Conservation (phyloP, 2,797 vertebrate species). For the Hipposideros larvatus region DNA sequence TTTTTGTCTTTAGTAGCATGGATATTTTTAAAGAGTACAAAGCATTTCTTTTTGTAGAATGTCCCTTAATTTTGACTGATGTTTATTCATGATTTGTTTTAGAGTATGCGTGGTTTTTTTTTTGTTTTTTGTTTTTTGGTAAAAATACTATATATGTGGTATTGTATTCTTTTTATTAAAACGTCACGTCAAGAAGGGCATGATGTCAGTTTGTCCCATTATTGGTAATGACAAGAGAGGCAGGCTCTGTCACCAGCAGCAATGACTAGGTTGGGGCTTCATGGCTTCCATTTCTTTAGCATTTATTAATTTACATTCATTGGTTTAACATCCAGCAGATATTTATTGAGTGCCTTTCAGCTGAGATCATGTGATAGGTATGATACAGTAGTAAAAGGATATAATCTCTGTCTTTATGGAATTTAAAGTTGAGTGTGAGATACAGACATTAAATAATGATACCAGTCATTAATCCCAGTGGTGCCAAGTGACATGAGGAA, state of each 20-base stretch:
- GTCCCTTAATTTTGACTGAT: slow-evolving; percentile 31
- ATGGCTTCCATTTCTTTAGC: slow-evolving; percentile 18
- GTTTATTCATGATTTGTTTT: slow-evolving; percentile 56
- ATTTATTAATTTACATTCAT: not conserved
- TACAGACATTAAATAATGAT: not conserved
- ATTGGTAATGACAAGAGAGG: not conserved
- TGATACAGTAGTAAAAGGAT: not conserved
- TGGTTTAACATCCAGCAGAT: not conserved
- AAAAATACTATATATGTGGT: not conserved
- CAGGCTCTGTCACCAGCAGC: not conserved
- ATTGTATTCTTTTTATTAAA: slow-evolving; percentile 1
- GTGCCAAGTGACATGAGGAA: not conserved
- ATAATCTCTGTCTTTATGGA: not conserved
- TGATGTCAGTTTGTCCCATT: not conserved
- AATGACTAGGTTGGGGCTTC: not conserved
- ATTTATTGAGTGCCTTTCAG: not conserved
- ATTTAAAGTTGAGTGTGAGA: not conserved
- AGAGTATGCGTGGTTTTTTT: not conserved
- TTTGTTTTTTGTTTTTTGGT: not conserved
- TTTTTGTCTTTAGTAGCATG: not conserved
- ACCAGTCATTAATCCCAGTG: not conserved
- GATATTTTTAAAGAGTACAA: slow-evolving; percentile 18
- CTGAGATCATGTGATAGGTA: not conserved
- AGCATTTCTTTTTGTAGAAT: slow-evolving; percentile 3
- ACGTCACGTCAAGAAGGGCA: not conserved